Conservation (phyloP, 2,888 invertebrate species). For the Griposia aprilina region DNA sequence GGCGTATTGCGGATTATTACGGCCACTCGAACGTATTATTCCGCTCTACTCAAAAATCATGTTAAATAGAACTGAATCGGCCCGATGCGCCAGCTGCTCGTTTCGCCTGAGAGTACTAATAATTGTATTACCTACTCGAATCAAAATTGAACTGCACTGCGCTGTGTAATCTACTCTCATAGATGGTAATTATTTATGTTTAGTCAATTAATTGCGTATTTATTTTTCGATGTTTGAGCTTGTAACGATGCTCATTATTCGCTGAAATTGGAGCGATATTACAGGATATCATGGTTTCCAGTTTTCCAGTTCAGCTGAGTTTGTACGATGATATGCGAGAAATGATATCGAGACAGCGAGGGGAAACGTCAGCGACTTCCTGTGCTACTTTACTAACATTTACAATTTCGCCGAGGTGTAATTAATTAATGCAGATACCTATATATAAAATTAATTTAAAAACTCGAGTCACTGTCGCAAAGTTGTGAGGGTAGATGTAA, state of each 20-base stretch:
- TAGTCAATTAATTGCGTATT: constrained; percentile 37
- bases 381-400: constrained; percentile 49
- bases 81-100: constrained; percentile 30
- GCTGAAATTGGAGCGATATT: constrained; percentile 23
- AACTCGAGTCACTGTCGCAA: constrained; percentile 68
- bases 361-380: constrained; percentile 33
- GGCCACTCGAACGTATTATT: constrained; percentile 60
- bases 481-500: constrained; percentile 69
- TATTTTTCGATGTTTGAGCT: constrained; percentile 29
- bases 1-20: constrained; percentile 65
- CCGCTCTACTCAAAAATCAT: constrained; percentile 54
- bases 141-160: constrained; percentile 32
- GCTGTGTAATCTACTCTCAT: constrained; percentile 34
- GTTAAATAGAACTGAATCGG: constrained; percentile 52
- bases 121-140: constrained; percentile 38
- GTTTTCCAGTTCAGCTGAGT: constrained; percentile 32
- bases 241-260: constrained; percentile 21
- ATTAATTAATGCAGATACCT: constrained; percentile 65
- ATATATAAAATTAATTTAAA: constrained; percentile 69
- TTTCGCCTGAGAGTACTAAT: constrained; percentile 30
- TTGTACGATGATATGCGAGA: constrained; percentile 35
- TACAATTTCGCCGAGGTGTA: constrained; percentile 55
- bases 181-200: constrained; percentile 42
- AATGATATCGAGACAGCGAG: constrained; percentile 40
- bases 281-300: constrained; percentile 21